These are phyloP conservation scores for Drosophila mayaguana DNA, from an alignment of 2,888 invertebrate species.

Conservation along the genomic window DNA sequence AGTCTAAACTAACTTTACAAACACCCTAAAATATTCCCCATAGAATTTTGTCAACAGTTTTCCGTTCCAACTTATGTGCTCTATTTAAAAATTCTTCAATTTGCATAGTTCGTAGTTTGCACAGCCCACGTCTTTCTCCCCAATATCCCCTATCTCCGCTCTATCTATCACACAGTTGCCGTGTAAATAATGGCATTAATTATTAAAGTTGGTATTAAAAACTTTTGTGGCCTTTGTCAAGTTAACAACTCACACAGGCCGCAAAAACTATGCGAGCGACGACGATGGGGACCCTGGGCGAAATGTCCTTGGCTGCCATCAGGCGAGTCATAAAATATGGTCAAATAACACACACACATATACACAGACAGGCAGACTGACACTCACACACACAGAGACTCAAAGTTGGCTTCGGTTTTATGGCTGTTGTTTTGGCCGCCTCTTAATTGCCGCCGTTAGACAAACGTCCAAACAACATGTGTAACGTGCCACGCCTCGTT, in stretches of 20 bases:
- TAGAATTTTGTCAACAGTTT: neutral
- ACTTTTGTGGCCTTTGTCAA: slow-evolving; percentile 53
- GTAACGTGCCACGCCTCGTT: slow-evolving; percentile 38
- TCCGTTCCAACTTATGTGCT: neutral
- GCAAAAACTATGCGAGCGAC: slow-evolving; percentile 34
- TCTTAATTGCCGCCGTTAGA: slow-evolving; percentile 75
- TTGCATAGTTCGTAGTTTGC: slow-evolving; percentile 13
- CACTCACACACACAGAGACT: slow-evolving; percentile 5
- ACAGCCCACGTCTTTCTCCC: neutral
- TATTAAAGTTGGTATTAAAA: slow-evolving; percentile 66
- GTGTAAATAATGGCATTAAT: slow-evolving; percentile 60
- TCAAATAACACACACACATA: slow-evolving; percentile 38
- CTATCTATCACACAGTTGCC: neutral
- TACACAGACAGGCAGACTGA: neutral
- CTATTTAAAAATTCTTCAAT: slow-evolving; percentile 35
- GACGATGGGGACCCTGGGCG: slow-evolving; percentile 33
- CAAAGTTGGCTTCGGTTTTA: slow-evolving; percentile 52
- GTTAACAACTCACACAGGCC: slow-evolving; percentile 43
- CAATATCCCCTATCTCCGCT: too few species aligned
- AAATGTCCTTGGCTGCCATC: slow-evolving; percentile 60
- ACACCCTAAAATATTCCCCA: neutral
- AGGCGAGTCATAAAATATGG: slow-evolving; percentile 71
- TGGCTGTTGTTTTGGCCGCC: slow-evolving; percentile 56
- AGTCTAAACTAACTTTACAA: neutral
- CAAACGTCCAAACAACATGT: slow-evolving; percentile 60